Conservation (phyloP, 2,113 vertebrate species). For the Terrapene triunguis region DNA sequence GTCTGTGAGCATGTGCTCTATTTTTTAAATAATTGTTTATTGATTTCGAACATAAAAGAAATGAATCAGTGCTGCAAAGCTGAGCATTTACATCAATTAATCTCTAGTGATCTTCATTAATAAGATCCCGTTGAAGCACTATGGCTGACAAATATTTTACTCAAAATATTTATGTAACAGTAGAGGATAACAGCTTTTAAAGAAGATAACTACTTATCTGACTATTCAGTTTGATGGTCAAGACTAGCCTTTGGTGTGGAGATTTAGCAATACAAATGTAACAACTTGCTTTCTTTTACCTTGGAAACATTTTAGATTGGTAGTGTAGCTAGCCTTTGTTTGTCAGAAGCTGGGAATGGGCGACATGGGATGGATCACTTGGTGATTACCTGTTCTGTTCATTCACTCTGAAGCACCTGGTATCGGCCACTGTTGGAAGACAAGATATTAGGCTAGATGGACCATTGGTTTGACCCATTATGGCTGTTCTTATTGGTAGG, state of each 20-base stretch:
- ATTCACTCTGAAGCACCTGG: too few species aligned
- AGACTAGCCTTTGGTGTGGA: not conserved
- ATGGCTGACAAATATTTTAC: not conserved
- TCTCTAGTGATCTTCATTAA: not conserved
- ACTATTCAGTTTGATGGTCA: not conserved
- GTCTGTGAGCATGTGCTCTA: not conserved
- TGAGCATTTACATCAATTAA: not conserved
- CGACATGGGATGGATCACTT: too few species aligned
- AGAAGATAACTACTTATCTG: not conserved
- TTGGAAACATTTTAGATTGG: constrained; percentile 4
- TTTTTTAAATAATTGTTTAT: not conserved
- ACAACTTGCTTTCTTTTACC: not conserved
- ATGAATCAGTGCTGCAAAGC: not conserved
- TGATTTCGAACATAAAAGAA: not conserved
- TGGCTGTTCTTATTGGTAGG: not conserved
- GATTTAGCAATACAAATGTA: not conserved
- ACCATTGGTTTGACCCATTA: too few species aligned
- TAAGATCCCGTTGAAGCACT: not conserved
- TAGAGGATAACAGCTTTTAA: not conserved
- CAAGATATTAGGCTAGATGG: too few species aligned
- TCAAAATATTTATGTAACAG: not conserved
- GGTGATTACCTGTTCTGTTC: too few species aligned
- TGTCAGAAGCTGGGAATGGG: too few species aligned
- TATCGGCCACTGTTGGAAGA: too few species aligned
- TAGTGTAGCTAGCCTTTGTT: too few species aligned